A percentile compares a stretch with the other conserved stretches of the same genome.
Conservation (phyloP, 2,888 invertebrate genomes). For the Teleiodes luculella region DNA sequence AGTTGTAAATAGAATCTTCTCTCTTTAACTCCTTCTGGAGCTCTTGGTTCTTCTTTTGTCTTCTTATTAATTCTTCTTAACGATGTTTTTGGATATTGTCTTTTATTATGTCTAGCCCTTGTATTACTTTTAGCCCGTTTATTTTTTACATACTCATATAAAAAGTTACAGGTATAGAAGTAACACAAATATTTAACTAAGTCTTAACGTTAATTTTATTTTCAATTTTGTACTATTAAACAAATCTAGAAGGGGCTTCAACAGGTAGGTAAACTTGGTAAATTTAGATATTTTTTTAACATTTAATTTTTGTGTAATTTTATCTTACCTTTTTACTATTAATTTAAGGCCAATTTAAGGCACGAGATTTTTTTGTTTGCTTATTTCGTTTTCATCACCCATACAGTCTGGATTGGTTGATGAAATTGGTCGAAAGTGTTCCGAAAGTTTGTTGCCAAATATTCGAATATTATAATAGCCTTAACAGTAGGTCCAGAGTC, state of each 20-base stretch:
- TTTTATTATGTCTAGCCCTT: constrained; percentile 52
- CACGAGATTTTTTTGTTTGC: constrained; percentile 60
- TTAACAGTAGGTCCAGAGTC: constrained; percentile 69
- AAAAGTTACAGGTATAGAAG: constrained; percentile 74
- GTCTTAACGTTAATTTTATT: constrained; percentile 74
- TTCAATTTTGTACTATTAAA: constrained; percentile 77
- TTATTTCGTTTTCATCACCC: constrained; percentile 63
- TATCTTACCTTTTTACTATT: constrained; percentile 73
- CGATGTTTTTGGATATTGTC: constrained; percentile 40
- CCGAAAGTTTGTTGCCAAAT: constrained; percentile 64
- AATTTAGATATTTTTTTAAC: constrained; percentile 61
- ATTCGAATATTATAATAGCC: constrained; percentile 74
- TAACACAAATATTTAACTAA: constrained; percentile 73
- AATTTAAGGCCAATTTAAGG: constrained; percentile 80
- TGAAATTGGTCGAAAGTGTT: constrained; percentile 73
- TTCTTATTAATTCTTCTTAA: constrained; percentile 19
- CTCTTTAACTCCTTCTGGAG: constrained; percentile 26
- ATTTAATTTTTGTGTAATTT: constrained; percentile 54
- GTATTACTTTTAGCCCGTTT: constrained; percentile 62
- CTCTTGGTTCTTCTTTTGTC: constrained; percentile 31
- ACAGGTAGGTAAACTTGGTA: constrained; percentile 73
- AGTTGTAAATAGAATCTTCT: not conserved
- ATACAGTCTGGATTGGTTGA: constrained; percentile 62
- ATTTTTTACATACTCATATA: constrained; percentile 66
- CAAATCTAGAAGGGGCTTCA: constrained; percentile 73